Base-by-base conservation (phyloP, 92 coral and sea anemone genomes). In the Zoanthus solanderi region DNA sequence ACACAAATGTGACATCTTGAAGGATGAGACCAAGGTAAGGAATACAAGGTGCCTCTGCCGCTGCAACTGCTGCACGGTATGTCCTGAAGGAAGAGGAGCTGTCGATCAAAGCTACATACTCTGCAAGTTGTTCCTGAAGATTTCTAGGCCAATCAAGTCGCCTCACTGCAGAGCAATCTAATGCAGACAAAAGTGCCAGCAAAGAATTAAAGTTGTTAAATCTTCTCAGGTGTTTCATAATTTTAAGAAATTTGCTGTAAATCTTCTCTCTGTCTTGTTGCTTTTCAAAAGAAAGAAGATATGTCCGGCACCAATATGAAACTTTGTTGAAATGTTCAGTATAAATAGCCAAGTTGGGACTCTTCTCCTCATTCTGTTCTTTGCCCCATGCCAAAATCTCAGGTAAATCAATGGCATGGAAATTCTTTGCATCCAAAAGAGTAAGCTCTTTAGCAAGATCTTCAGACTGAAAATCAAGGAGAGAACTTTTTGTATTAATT, bases 361-460 rank as follows among this genome's bases (percentile, higher is more conserved):
- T 93, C 71, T 89, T 80, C 84, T 93, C 94, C 68, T 97, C 99
- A 75, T 97, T 97, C 83, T 97, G 99, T 32, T 96, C 99, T 57
- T 97, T 97, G 1, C 99, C 99, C 99, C 99, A 97, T 5, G 99
- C 89, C 65, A 97, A 89, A 74, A 97, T 95, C 88, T 97, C 99
- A 4, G 99, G 99, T 80, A 97, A 95, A 87, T 97, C 99, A 63
- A 97, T 94, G 66, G 95, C 90, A 66, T 92, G 89, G 85, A 93
- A 97, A 75, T 97, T 95, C 90, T 87, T 93, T 14, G 98, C 98
- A 90, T 97, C 99, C 71, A 95, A 92, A 81, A 97, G 81, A 16
- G 99, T 95, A 17, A 97, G 89, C 68, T 95, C 97, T 73, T 95
- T 93, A 4, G 99, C 99, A 66, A 97, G 63, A 32, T 95, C 95